A percentile compares a stretch with the other conserved stretches of the same genome.
These are phyloP conservation scores for Syrmaticus mikado DNA, from an alignment of 2,113 vertebrate species.

Conservation along the genomic window DNA sequence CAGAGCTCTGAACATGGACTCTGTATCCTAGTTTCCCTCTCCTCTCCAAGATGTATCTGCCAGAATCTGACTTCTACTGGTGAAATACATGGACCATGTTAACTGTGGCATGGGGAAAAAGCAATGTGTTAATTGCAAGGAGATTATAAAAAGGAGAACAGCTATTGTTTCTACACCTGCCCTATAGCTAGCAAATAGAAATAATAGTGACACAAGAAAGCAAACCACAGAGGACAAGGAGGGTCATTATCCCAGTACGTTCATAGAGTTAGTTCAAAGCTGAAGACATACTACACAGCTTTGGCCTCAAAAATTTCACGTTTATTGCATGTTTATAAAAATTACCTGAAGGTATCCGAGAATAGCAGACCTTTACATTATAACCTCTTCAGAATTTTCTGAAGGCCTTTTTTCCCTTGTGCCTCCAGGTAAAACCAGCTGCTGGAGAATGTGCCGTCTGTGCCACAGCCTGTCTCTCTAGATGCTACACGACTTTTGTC, in stretches of 20 bases:
- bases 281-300: background rate
- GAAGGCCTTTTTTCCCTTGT: background rate
- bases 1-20: background rate
- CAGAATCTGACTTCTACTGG: background rate
- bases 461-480: background rate
- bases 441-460: background rate
- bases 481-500: background rate
- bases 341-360: background rate
- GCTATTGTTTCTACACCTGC: background rate
- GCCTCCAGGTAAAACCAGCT: background rate
- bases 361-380: background rate
- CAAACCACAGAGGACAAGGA: background rate
- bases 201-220: background rate
- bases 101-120: rapidly evolving
- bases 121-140: rapidly evolving
- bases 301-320: background rate
- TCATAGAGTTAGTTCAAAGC: background rate
- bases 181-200: background rate
- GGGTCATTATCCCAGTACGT: background rate
- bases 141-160: background rate
- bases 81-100: background rate
- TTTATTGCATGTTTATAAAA: background rate
- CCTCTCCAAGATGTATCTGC: background rate
- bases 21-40: background rate
- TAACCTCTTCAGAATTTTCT: background rate